A percentile compares a stretch with the other conserved stretches of the same genome.
These are phyloP conservation scores for Spialia ferax DNA, from an alignment of 2,888 invertebrate genomes.

Conservation along the genomic window DNA sequence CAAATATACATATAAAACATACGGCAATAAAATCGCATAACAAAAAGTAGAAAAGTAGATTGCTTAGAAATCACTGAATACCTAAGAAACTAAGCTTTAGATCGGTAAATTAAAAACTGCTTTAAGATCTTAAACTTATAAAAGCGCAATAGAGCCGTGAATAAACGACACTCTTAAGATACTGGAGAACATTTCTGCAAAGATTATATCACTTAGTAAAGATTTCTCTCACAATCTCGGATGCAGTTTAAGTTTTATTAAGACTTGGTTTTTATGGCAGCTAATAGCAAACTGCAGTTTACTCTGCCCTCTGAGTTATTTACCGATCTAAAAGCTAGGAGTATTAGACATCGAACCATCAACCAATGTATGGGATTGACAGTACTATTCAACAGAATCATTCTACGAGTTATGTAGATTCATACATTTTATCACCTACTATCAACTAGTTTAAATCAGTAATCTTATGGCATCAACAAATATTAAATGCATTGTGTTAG, in stretches of 20 bases:
- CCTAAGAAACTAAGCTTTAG: background rate
- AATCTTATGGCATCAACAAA: no score
- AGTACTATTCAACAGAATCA: no score
- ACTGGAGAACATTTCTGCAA: background rate
- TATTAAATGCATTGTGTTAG: no score
- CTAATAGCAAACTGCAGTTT: background rate
- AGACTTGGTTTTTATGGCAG: background rate
- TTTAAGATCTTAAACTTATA: background rate
- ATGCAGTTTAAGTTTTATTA: background rate
- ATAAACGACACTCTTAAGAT: background rate
- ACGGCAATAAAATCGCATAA: no score
- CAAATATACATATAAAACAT: no score
- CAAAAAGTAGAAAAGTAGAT: background rate
- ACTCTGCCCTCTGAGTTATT: no score
- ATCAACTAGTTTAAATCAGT: no score
- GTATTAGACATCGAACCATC: no score
- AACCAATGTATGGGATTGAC: no score
- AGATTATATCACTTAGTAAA: background rate
- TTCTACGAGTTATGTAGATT: no score
- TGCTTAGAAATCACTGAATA: background rate
- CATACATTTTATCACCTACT: no score
- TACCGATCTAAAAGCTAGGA: no score
- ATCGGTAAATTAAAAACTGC: background rate
- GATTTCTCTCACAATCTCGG: conserved; percentile 1
- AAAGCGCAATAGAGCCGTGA: background rate